These are phyloP conservation scores for Gavia stellata DNA, from an alignment of 2,113 vertebrate genomes.

Conservation along the genomic window DNA sequence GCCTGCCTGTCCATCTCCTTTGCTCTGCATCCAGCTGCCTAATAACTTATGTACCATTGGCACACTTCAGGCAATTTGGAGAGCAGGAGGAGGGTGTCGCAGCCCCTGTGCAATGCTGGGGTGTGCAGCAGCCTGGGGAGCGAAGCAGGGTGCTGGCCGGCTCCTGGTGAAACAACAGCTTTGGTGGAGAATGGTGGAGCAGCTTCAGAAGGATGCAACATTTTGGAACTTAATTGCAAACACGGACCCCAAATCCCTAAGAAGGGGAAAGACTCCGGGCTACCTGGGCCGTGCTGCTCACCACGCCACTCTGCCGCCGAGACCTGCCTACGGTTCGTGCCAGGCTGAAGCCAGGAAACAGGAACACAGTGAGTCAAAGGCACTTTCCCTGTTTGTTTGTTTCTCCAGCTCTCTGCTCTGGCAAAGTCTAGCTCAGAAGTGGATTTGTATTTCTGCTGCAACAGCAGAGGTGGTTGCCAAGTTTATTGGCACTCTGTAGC, in stretches of 20 bases:
- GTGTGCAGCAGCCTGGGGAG: background rate
- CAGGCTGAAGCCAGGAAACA: background rate
- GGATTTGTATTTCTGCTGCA: background rate
- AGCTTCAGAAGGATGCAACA: background rate
- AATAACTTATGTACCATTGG: rapidly evolving
- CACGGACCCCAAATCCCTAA: background rate
- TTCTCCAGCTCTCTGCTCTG: background rate
- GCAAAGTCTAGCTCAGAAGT: background rate
- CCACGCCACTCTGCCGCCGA: rapidly evolving
- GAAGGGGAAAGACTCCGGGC: background rate
- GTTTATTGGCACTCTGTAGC: background rate
- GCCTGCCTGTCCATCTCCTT: background rate
- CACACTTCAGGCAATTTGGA: background rate
- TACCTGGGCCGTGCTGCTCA: rapidly evolving
- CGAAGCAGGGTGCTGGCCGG: rapidly evolving
- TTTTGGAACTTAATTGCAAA: background rate
- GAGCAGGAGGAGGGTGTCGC: background rate
- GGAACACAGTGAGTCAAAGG: background rate
- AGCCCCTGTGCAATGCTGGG: background rate
- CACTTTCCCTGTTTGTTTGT: background rate
- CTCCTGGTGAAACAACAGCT: background rate
- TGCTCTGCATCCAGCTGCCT: background rate
- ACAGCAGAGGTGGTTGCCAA: background rate
- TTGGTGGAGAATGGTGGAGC: background rate
- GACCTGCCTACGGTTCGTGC: background rate